These are phyloP conservation scores for Peucedramus taeniatus DNA, from an alignment of 2,113 vertebrate species.

Conservation along the genomic window DNA sequence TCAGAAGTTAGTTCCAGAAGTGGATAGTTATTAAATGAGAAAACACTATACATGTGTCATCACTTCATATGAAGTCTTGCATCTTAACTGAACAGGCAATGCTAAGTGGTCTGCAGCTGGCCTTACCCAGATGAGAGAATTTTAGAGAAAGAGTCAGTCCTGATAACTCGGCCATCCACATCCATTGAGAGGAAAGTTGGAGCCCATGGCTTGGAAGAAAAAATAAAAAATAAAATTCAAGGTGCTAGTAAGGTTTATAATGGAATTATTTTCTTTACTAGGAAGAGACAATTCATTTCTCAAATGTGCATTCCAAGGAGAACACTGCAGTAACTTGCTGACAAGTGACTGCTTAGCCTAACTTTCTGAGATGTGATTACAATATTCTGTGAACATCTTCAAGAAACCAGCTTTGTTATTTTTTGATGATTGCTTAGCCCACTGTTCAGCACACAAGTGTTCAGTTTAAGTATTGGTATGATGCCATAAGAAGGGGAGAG, in stretches of 20 bases:
- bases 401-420: not conserved
- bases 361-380: not conserved
- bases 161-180: constrained; percentile 84
- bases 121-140: constrained; percentile 89
- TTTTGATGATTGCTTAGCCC: not conserved
- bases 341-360: not conserved
- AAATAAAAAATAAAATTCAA: constrained; percentile 28
- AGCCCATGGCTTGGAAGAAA: constrained; percentile 79
- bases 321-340: not conserved
- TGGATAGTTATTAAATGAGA: not conserved
- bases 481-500: not conserved
- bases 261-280: not conserved
- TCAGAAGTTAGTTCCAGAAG: not conserved
- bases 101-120: not conserved
- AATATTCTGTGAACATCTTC: not conserved
- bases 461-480: not conserved
- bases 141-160: constrained; percentile 92
- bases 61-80: not conserved
- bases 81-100: not conserved
- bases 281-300: not conserved
- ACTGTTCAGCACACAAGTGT: not conserved
- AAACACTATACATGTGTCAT: not conserved
- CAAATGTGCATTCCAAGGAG: not conserved
- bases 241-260: not conserved
- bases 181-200: constrained; percentile 90